Evolutionary conservation across 1,140 invertebrate genomes (phyloP).

Genomic region (Chymomyza costata): DNA sequence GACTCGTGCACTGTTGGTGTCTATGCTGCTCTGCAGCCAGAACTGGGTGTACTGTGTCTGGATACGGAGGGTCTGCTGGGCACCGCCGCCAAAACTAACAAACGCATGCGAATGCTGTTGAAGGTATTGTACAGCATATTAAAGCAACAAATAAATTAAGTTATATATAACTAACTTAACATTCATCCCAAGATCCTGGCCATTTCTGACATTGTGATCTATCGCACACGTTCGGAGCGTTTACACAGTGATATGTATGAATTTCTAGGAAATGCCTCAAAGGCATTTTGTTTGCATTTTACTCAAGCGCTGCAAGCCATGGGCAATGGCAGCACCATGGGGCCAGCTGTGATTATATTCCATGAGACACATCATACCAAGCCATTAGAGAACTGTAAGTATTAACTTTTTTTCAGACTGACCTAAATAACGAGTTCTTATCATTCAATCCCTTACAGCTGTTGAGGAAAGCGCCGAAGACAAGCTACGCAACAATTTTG

Average conservation of each 20-base stretch:
- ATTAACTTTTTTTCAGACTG: neutral
- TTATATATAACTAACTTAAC: constrained; percentile 47
- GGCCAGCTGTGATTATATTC: constrained; percentile 87
- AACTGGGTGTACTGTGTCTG: constrained; percentile 82
- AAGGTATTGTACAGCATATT: constrained; percentile 77
- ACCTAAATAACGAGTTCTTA: neutral
- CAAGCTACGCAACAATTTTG: constrained; percentile 80
- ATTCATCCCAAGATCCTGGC: constrained; percentile 78
- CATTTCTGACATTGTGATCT: constrained; percentile 89
- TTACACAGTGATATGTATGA: constrained; percentile 87
- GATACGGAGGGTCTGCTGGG: constrained; percentile 85
- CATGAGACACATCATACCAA: constrained; percentile 87
- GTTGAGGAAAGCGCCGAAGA: constrained; percentile 81
- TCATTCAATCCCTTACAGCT: constrained; percentile 62
- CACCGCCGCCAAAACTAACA: constrained; percentile 82
- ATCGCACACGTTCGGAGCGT: constrained; percentile 85
- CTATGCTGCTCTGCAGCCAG: constrained; percentile 85
- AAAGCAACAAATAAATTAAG: constrained; percentile 14
- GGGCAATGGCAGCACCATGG: constrained; percentile 77
- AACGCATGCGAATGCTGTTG: constrained; percentile 84
- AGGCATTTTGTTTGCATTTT: constrained; percentile 86
- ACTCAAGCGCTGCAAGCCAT: constrained; percentile 79
- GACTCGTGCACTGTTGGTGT: constrained; percentile 87
- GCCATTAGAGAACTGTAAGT: constrained; percentile 55
- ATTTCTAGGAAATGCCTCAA: constrained; percentile 87